A percentile compares a stretch with the other conserved stretches of the same genome.
Evolutionary conservation across 2,113 vertebrate genomes (phyloP).

Genomic region (Anas platyrhynchos): DNA sequence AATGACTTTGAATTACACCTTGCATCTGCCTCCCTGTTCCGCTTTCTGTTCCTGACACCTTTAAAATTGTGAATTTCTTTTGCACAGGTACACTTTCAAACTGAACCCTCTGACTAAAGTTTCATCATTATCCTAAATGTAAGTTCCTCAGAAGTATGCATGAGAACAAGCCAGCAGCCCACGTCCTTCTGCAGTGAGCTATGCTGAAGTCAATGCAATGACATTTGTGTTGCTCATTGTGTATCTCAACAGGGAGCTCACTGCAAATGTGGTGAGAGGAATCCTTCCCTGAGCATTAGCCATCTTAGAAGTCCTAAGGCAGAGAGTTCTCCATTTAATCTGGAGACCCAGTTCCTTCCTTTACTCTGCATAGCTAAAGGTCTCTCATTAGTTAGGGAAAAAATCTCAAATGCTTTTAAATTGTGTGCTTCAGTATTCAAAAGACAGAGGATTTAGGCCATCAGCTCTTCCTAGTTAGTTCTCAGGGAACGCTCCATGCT

Average conservation of each 20-base stretch:
- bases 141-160: not conserved
- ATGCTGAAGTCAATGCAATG: not conserved
- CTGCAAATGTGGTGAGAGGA: not conserved
- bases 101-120: not conserved
- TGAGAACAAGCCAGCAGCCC: not conserved
- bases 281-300: not conserved
- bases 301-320: not conserved
- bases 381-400: not conserved
- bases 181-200: not conserved
- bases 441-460: constrained; percentile 5
- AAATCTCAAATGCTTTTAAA: not conserved
- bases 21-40: not conserved
- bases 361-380: not conserved
- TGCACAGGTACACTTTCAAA: not conserved
- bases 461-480: constrained; percentile 8
- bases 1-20: constrained; percentile 3
- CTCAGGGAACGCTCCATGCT: not conserved
- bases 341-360: not conserved
- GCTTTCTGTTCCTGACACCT: not conserved
- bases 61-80: not conserved
- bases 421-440: not conserved
- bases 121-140: not conserved
- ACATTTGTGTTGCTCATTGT: not conserved
- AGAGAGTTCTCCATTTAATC: not conserved
- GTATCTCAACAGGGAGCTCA: not conserved